These are phyloP conservation scores for Aphelocoma coerulescens DNA, from an alignment of 2,113 vertebrate genomes.

Conservation along the genomic window DNA sequence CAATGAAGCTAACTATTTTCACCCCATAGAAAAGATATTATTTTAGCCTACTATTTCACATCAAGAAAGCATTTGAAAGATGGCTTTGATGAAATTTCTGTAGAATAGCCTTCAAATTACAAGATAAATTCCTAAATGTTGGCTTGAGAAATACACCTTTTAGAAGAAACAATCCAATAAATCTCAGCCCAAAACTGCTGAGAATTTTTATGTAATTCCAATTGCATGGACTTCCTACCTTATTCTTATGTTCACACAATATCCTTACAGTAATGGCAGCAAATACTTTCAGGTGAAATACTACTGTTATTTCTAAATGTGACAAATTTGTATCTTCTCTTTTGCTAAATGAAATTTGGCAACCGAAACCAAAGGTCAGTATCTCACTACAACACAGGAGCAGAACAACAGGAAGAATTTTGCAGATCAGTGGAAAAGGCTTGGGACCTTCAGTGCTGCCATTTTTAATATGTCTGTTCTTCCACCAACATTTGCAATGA, in stretches of 20 bases:
- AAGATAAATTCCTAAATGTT: neutral
- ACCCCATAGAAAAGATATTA: neutral
- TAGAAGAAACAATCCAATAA: neutral
- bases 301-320: neutral
- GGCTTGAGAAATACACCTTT: neutral
- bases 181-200: neutral
- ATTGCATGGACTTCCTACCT: neutral
- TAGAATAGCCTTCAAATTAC: neutral
- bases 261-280: neutral
- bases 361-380: neutral
- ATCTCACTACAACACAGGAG: neutral
- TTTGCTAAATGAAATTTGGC: neutral
- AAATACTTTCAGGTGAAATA: neutral
- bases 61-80: neutral
- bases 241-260: neutral
- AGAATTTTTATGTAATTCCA: neutral
- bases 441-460: neutral
- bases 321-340: neutral
- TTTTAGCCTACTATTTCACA: neutral
- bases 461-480: neutral
- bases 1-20: neutral
- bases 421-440: neutral
- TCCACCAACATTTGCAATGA: neutral
- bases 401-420: neutral
- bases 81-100: neutral